These are phyloP conservation scores for Octopus sinensis DNA, from an alignment of 1,140 invertebrate species.

Conservation along the genomic window DNA sequence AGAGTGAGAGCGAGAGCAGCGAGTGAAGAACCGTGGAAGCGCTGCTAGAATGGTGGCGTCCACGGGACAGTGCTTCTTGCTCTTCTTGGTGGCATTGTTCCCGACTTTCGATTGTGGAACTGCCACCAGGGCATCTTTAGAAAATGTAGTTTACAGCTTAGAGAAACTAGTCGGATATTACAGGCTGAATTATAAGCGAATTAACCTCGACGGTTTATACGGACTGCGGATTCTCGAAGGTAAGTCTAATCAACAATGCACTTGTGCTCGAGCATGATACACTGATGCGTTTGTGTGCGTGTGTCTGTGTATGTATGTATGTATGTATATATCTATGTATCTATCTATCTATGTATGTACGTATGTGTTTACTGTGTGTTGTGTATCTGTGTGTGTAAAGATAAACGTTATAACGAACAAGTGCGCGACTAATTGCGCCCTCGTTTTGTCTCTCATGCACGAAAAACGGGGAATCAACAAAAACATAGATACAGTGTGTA, in stretches of 20 bases:
- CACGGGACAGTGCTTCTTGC: conserved; percentile 16
- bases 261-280: too few relatives aligned
- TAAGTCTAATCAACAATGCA: conserved; percentile 17
- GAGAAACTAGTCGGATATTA: conserved; percentile 36
- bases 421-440: too few relatives aligned
- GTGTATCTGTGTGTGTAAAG: too few relatives aligned
- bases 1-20: conserved; percentile 3
- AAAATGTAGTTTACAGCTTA: conserved; percentile 24
- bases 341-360: background rate
- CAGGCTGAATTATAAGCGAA: conserved; percentile 28
- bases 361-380: too few relatives aligned
- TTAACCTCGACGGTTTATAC: conserved; percentile 42
- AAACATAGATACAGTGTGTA: too few relatives aligned
- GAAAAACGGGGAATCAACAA: too few relatives aligned
- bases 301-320: background rate
- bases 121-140: background rate
- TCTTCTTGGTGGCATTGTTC: conserved; percentile 17
- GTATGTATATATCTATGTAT: background rate
- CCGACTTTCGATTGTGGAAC: conserved; percentile 5
- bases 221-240: conserved; percentile 42
- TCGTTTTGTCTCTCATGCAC: too few relatives aligned
- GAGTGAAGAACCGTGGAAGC: conserved; percentile 18
- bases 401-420: too few relatives aligned
- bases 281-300: background rate
- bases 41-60: conserved; percentile 20